Conservation (phyloP, 2,888 invertebrate genomes). For the Hyalella azteca region DNA sequence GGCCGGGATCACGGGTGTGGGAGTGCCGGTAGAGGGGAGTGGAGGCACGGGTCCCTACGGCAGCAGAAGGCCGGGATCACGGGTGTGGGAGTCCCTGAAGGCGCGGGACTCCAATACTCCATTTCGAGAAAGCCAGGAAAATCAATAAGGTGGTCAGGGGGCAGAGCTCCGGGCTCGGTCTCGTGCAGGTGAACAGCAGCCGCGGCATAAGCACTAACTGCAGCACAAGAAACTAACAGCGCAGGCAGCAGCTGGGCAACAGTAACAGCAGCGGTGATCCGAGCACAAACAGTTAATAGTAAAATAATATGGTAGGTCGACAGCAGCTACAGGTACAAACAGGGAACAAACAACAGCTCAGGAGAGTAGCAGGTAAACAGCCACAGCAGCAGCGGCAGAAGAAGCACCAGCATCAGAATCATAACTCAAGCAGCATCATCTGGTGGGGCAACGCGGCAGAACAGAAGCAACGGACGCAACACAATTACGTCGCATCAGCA, state of each 20-base stretch:
- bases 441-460: too few species aligned
- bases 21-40: not conserved
- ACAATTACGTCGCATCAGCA: too few species aligned
- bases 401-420: too few species aligned
- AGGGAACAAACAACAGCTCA: not conserved
- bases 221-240: not conserved
- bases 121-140: constrained; percentile 7
- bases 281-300: not conserved
- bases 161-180: not conserved
- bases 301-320: not conserved
- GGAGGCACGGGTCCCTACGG: too few species aligned
- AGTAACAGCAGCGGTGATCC: not conserved
- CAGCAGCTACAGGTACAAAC: not conserved
- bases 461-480: too few species aligned
- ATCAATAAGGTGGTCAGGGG: constrained; percentile 8
- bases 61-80: constrained; percentile 11
- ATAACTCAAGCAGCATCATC: too few species aligned
- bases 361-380: not conserved
- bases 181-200: constrained; percentile 31
- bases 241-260: not conserved
- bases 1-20: not conserved
- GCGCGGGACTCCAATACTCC: constrained; percentile 9
- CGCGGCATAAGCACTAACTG: not conserved
- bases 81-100: not conserved
- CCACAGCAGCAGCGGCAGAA: too few species aligned